phyloP scores from a whole-genome alignment of 2,888 invertebrate species.

The Coelopa pilipes region DNA sequence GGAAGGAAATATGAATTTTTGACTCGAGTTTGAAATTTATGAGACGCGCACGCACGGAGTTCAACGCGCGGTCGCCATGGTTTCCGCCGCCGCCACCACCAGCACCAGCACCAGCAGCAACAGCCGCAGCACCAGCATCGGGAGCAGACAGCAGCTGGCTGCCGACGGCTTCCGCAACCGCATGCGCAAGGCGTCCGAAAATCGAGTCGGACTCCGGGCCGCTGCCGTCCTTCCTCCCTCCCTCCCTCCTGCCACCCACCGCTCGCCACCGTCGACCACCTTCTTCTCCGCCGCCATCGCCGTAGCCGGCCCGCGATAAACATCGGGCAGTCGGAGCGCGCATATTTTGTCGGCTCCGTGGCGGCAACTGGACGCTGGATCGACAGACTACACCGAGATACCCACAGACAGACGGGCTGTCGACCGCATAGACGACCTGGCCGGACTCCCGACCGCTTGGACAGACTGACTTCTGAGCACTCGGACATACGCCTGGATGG shows the following conservation, averaged over 20 bases:
- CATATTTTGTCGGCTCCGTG: slow-evolving; percentile 27
- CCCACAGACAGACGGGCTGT: too few relatives aligned
- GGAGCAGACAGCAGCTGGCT: slow-evolving; percentile 33
- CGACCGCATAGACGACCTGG: too few relatives aligned
- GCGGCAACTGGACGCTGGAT: background rate
- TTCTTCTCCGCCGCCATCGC: background rate
- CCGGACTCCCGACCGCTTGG: too few relatives aligned
- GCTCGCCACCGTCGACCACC: background rate
- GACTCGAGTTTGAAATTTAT: slow-evolving; percentile 21
- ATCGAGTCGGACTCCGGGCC: background rate
- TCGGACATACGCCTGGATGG: background rate
- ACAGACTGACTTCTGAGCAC: too few relatives aligned
- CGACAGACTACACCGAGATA: too few relatives aligned
- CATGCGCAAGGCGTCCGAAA: slow-evolving; percentile 3
- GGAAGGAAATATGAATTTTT: background rate
- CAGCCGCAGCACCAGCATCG: slow-evolving; percentile 10
- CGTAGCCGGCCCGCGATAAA: background rate
- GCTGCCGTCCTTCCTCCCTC: too few relatives aligned
- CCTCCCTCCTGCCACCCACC: too few relatives aligned
- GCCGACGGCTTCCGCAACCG: slow-evolving; percentile 32
- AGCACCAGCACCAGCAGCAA: too few relatives aligned
- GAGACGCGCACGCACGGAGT: slow-evolving; percentile 25
- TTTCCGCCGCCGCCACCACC: too few relatives aligned
- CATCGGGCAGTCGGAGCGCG: slow-evolving; percentile 26
- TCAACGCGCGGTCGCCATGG: background rate